These are phyloP conservation scores for Volucella bombylans DNA, from an alignment of 2,888 invertebrate species.

Conservation along the genomic window DNA sequence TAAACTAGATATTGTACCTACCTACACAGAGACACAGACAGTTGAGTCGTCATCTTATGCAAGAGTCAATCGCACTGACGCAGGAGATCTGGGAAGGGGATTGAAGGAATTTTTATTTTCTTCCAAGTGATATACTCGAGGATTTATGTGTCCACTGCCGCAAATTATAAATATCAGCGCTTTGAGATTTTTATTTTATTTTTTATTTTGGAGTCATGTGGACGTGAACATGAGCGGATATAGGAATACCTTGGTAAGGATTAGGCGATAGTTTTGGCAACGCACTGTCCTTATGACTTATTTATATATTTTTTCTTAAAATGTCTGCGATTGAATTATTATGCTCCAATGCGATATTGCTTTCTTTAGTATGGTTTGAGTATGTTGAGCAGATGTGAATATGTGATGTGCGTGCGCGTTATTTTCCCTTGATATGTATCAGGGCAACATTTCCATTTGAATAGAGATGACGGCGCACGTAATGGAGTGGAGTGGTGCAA, in stretches of 20 bases:
- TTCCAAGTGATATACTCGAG: slow-evolving; percentile 80
- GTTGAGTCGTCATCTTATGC: slow-evolving; percentile 40
- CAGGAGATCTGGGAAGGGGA: slow-evolving; percentile 5
- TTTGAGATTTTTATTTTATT: slow-evolving; percentile 6
- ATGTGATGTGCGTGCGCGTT: slow-evolving; percentile 15
- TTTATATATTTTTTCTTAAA: slow-evolving; percentile 46
- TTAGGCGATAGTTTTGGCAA: slow-evolving; percentile 66
- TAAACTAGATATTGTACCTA: slow-evolving; percentile 20
- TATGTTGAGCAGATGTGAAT: slow-evolving; percentile 69
- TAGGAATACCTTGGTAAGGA: slow-evolving; percentile 46
- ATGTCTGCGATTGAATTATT: slow-evolving; percentile 65
- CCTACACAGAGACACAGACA: slow-evolving; percentile 24
- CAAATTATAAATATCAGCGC: slow-evolving; percentile 41
- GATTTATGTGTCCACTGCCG: slow-evolving; percentile 77
- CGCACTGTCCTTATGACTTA: slow-evolving; percentile 58
- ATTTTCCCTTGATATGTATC: slow-evolving; percentile 15
- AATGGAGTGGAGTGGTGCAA: slow-evolving; percentile 33
- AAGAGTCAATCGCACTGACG: slow-evolving; percentile 50
- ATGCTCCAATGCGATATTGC: slow-evolving; percentile 47
- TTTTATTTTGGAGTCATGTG: slow-evolving; percentile 25
- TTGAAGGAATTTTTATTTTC: slow-evolving; percentile 76
- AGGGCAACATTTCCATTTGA: slow-evolving; percentile 51
- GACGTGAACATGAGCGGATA: background rate
- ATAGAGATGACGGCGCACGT: slow-evolving; percentile 46
- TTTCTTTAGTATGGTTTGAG: slow-evolving; percentile 1